Evolutionary conservation across 2,113 vertebrate species (phyloP).

Genomic region (Apodemus sylvaticus): DNA sequence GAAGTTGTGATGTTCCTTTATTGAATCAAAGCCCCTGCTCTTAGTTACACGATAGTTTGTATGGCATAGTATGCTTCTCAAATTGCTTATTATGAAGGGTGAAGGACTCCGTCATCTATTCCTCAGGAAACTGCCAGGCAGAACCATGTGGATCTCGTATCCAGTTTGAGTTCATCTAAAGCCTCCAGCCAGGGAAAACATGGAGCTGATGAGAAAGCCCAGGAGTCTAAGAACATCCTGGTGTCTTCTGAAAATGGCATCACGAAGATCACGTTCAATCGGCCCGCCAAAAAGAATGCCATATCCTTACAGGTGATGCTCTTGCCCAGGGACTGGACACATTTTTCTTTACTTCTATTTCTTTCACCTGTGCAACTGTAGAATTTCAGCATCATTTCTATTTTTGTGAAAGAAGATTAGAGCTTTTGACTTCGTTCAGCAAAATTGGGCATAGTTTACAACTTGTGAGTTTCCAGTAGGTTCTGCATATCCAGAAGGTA

Average conservation of each 20-base stretch:
- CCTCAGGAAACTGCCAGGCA: constrained; percentile 91
- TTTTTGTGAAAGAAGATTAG: neutral
- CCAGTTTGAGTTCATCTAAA: constrained; percentile 85
- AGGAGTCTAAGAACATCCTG: constrained; percentile 85
- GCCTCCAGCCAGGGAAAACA: constrained; percentile 72
- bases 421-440: neutral
- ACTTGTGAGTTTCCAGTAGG: neutral
- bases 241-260: constrained; percentile 90
- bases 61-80: neutral
- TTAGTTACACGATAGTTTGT: neutral
- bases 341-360: neutral
- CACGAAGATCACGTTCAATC: constrained; percentile 93
- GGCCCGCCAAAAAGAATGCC: constrained; percentile 94
- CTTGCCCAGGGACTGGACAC: neutral
- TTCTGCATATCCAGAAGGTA: neutral
- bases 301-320: constrained; percentile 88
- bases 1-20: neutral
- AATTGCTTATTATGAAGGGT: neutral
- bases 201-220: constrained; percentile 54
- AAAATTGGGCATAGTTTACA: neutral
- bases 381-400: neutral
- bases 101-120: neutral
- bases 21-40: neutral
- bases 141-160: constrained; percentile 91
- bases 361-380: neutral